Percentiles rank a stretch among this genome's conserved stretches.
phyloP scores from a whole-genome alignment of 2,888 invertebrate species.

The Mamestra brassicae region DNA sequence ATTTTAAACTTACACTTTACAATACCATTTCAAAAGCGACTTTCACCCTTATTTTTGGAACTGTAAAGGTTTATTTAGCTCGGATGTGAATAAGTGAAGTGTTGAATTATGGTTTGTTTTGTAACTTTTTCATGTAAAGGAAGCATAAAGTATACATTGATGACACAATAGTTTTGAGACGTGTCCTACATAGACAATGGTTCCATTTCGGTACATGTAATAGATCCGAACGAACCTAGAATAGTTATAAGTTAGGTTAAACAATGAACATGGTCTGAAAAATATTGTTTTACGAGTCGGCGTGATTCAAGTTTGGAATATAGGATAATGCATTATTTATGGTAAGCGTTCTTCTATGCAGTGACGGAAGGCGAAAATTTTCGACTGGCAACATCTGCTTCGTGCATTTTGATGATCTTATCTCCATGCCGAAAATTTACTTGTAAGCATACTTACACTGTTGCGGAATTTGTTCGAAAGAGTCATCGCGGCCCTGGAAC shows the following conservation, averaged over 20 bases:
- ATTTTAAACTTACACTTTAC: slow-evolving; percentile 33
- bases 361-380: slow-evolving; percentile 30
- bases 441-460: too few species aligned
- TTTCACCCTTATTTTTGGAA: slow-evolving; percentile 8
- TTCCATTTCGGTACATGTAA: slow-evolving; percentile 65
- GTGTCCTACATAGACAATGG: slow-evolving; percentile 66
- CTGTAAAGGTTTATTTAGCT: slow-evolving; percentile 11
- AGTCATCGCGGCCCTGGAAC: too few species aligned
- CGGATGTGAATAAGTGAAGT: background rate
- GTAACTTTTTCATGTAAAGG: slow-evolving; percentile 70
- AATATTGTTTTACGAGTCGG: slow-evolving; percentile 55
- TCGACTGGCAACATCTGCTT: background rate
- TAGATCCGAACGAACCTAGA: slow-evolving; percentile 52
- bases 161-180: slow-evolving; percentile 70
- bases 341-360: slow-evolving; percentile 27
- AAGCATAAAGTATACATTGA: slow-evolving; percentile 67
- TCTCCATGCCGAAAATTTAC: background rate
- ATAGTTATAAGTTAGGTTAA: slow-evolving; percentile 52
- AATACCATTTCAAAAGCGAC: background rate
- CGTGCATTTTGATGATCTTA: slow-evolving; percentile 20
- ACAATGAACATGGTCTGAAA: slow-evolving; percentile 61
- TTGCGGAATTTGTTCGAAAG: too few species aligned
- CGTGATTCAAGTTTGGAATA: slow-evolving; percentile 40
- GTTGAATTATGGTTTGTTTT: slow-evolving; percentile 37
- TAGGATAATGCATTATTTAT: slow-evolving; percentile 47